These are phyloP conservation scores for Gallinago jamesoni DNA, from an alignment of 2,113 vertebrate species.

Conservation along the genomic window DNA sequence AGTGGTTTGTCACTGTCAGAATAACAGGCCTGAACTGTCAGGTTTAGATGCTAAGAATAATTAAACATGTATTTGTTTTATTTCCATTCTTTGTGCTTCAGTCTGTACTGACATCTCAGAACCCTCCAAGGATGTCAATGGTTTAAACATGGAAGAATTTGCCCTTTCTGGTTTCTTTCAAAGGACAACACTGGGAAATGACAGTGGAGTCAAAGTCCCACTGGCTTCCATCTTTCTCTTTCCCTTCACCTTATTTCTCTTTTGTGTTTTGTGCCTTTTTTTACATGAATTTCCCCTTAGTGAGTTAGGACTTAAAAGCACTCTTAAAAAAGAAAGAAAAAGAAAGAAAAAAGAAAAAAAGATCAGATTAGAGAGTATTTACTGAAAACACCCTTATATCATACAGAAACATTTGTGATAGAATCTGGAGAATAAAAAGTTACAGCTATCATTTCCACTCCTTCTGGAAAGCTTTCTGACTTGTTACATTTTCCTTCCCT, in stretches of 20 bases:
- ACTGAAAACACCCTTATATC: neutral
- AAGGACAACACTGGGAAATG: neutral
- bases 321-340: no score
- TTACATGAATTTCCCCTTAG: neutral
- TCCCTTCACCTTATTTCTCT: neutral
- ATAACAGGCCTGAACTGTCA: neutral
- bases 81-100: neutral
- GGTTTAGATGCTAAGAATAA: neutral
- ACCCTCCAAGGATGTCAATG: neutral
- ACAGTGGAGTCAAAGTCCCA: neutral
- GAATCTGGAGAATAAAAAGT: slow-evolving; percentile 39
- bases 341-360: neutral
- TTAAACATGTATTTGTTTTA: neutral
- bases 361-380: neutral
- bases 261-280: neutral
- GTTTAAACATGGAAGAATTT: neutral
- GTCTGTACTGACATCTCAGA: neutral
- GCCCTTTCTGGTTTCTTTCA: neutral
- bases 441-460: neutral
- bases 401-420: neutral
- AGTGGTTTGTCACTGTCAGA: neutral
- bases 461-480: neutral
- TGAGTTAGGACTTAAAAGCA: neutral
- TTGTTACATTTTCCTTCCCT: neutral
- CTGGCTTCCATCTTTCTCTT: neutral